Conservation (phyloP, 2,797 vertebrate species). For the Poeciliopsis gracilis region DNA sequence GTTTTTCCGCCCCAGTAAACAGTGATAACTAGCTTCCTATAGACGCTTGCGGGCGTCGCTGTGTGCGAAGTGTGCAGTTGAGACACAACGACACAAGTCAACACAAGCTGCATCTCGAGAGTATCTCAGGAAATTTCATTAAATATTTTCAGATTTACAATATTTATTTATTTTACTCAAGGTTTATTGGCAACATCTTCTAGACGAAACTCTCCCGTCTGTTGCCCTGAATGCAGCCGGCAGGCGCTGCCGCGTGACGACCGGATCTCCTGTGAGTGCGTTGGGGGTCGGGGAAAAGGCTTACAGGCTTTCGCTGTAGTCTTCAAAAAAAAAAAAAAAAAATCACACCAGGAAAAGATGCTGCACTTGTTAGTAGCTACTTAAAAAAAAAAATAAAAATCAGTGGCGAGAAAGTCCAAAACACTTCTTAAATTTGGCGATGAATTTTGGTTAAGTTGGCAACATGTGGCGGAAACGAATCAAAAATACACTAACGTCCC, state of each 20-base stretch:
- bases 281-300: background rate
- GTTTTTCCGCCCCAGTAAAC: background rate
- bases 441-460: background rate
- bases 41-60: background rate
- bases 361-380: background rate
- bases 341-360: background rate
- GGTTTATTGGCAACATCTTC: background rate
- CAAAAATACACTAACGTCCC: background rate
- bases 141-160: background rate
- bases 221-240: background rate
- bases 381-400: background rate
- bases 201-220: background rate
- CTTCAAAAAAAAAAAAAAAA: too few relatives aligned
- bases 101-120: too few relatives aligned
- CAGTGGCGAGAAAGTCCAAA: background rate
- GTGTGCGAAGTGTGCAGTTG: background rate
- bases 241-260: background rate
- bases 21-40: background rate
- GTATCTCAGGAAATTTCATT: background rate
- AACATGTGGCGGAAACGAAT: background rate
- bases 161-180: background rate
- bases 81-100: too few relatives aligned
- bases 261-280: background rate
- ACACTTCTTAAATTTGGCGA: background rate
- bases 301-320: background rate